Evolutionary conservation across 1,140 invertebrate species (phyloP).

Genomic region (Trachelipus rathkii): DNA sequence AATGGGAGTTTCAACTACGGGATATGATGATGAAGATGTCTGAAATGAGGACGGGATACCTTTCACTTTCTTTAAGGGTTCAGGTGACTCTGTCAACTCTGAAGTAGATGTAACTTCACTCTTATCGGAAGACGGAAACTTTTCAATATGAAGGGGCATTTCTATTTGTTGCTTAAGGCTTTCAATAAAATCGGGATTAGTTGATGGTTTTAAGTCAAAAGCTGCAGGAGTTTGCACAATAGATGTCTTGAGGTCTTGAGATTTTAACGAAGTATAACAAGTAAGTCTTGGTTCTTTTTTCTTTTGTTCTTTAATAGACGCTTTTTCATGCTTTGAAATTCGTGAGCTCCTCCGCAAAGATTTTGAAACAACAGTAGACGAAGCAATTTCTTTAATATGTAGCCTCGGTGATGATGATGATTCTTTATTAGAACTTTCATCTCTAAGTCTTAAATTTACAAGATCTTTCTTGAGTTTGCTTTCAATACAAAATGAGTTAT

Average conservation of each 20-base stretch:
- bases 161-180: not conserved
- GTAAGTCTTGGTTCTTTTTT: not conserved
- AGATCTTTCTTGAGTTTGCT: slow-evolving; percentile 2
- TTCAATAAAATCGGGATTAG: not conserved
- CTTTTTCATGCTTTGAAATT: not conserved
- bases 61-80: not conserved
- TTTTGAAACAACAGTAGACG: not conserved
- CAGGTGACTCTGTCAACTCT: not conserved
- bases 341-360: not conserved
- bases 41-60: not conserved
- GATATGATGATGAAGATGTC: not conserved
- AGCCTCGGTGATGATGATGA: not conserved
- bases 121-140: not conserved
- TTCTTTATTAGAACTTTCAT: not conserved
- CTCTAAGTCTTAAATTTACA: slow-evolving; percentile 1
- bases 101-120: not conserved
- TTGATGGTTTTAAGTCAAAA: not conserved
- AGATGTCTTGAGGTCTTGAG: not conserved
- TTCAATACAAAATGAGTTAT: not conserved
- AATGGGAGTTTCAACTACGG: not conserved
- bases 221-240: not conserved
- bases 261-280: too few species aligned
- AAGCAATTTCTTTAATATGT: not conserved
- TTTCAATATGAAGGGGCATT: slow-evolving; percentile 4
- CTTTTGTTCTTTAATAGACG: not conserved